A percentile compares a stretch with the other conserved stretches of the same genome.
phyloP scores from a whole-genome alignment of 2,797 vertebrate genomes.

The Hafferia zeledoni region DNA sequence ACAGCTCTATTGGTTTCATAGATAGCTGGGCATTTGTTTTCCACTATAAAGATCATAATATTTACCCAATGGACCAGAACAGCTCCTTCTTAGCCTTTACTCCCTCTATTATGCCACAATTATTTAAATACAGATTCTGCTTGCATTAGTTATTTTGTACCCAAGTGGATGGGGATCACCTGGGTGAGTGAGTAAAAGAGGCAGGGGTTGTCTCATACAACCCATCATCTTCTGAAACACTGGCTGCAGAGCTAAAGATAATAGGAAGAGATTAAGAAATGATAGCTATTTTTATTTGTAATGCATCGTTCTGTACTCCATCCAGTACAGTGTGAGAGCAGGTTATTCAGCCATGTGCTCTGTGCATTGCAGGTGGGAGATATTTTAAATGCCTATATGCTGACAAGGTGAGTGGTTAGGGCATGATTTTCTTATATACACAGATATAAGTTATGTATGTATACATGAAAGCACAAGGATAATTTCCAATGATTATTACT shows the following conservation, averaged over 20 bases:
- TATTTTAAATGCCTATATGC: constrained; percentile 37
- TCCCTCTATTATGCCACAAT: constrained; percentile 50
- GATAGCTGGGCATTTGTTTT: constrained; percentile 62
- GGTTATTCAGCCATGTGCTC: constrained; percentile 42
- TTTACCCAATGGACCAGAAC: constrained; percentile 68
- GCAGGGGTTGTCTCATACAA: neutral
- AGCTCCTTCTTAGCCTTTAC: constrained; percentile 65
- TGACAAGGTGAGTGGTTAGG: constrained; percentile 60
- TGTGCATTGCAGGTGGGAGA: constrained; percentile 16
- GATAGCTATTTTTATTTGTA: constrained; percentile 43
- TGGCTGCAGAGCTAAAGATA: constrained; percentile 8
- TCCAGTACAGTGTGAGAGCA: neutral
- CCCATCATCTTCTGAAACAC: constrained; percentile 5
- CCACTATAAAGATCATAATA: constrained; percentile 59
- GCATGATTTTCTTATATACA: constrained; percentile 17
- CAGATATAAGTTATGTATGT: neutral
- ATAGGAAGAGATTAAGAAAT: neutral
- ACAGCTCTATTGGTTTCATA: constrained; percentile 58
- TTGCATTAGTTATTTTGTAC: constrained; percentile 35
- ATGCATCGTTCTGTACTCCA: neutral
- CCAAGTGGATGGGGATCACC: neutral
- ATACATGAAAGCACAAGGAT: neutral
- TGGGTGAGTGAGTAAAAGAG: neutral
- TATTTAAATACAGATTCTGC: constrained; percentile 60
- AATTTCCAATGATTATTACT: neutral